phyloP scores from a whole-genome alignment of 2,797 vertebrate species.

The Crenuchus spilurus region DNA sequence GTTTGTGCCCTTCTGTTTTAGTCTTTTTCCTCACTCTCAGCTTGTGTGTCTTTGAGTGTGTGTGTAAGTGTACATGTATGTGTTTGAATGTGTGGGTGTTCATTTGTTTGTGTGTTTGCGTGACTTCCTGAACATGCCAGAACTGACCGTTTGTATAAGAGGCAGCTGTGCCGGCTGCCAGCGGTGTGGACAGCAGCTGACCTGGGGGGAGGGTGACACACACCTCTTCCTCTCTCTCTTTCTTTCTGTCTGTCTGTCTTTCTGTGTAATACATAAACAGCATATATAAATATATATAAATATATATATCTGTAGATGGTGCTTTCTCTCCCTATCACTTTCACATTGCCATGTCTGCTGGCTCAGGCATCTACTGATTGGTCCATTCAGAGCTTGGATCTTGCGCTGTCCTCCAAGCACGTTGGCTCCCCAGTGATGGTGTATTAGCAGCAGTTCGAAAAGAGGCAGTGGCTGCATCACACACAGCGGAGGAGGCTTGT shows the following conservation, averaged over 20 bases:
- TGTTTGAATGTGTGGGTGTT: neutral
- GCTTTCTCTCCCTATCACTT: too few relatives aligned
- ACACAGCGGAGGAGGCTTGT: too few relatives aligned
- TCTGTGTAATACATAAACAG: neutral
- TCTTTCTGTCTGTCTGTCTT: neutral
- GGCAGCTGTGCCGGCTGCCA: conserved; percentile 6
- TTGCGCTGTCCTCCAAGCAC: too few relatives aligned
- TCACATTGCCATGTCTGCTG: too few relatives aligned
- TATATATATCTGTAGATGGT: too few relatives aligned
- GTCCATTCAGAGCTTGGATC: too few relatives aligned
- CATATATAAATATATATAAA: too few relatives aligned
- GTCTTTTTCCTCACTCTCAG: neutral
- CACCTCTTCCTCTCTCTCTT: neutral
- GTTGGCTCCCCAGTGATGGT: too few relatives aligned
- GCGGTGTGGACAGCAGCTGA: conserved; percentile 5
- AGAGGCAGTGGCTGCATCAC: too few relatives aligned
- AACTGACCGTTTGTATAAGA: neutral
- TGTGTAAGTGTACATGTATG: neutral
- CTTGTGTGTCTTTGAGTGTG: neutral
- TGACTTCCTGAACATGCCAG: neutral
- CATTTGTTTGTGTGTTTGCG: neutral
- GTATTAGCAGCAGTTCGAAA: too few relatives aligned
- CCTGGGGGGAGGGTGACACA: neutral
- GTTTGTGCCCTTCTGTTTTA: neutral
- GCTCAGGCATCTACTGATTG: too few relatives aligned